Base-by-base conservation (phyloP, 2,888 invertebrate species). In the Nephrotoma flavescens region DNA sequence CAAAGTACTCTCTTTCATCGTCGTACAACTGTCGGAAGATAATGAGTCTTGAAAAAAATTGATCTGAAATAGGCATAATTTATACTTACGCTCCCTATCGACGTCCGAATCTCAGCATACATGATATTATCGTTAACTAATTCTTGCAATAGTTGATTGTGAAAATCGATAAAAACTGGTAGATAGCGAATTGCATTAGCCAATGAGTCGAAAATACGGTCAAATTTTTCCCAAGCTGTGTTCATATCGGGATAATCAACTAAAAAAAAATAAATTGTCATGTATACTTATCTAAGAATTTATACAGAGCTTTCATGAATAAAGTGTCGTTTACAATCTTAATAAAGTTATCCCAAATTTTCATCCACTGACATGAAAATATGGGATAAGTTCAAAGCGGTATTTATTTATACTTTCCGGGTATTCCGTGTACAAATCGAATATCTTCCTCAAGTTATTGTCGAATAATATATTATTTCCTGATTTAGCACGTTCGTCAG, bases 101-200 rank as follows among this genome's bases (percentile, higher is more conserved):
- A 87, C 42, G 93, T 91, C 84, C 95, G 91, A 6, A 95, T 88
- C 89, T 95, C 95, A 0, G 93, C 89, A 88, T 95, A 95, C 90
- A 94, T 92, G 0, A 95, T 91, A 88, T 94, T 94, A 89, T 95
- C 95, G 0, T 93, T 91, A 88, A 93, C 92, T 47, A 94, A 89
- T 89, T 95, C 94, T 86, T 92, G 89, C 4, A 95, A 90, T 57
- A 93, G 90, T 87, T 92, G 92, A 89, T 93, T 92, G 87, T 93
- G 92, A 88, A 93, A 93, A 12, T 93, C 92, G 87, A 93, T 92
- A 89, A 92, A 94, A 0, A 93, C 93, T 0, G 94, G 93, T 87
- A 91, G 90, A 87, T 93, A 94, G 12, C 90, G 90, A 3, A 94
- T 88, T 83, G 93, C 89, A 86, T 93, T 93, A 0, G 89, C 90